A percentile compares a stretch with the other conserved stretches of the same genome.
Conservation (phyloP, 1,140 invertebrate genomes). For the Penaeus japonicus region DNA sequence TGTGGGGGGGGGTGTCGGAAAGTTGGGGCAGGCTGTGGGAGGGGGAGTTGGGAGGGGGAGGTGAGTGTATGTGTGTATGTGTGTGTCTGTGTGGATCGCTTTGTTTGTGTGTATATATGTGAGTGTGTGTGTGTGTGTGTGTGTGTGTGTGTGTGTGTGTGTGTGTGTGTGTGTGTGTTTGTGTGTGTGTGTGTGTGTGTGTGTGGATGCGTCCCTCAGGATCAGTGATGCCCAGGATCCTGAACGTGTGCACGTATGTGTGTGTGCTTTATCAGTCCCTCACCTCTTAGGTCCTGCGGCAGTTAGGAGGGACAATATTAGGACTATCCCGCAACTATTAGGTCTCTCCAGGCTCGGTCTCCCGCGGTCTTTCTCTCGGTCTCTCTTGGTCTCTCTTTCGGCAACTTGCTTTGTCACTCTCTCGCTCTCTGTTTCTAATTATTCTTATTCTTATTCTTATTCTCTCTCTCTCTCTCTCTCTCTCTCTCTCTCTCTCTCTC, state of each 20-base stretch:
- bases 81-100: slow-evolving; percentile 1
- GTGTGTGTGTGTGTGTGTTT: background rate
- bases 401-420: background rate
- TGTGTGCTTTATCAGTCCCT: background rate
- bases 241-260: background rate
- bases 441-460: too few relatives aligned
- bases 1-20: background rate
- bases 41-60: background rate
- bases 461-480: background rate
- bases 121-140: background rate
- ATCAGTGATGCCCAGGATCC: too few relatives aligned
- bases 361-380: background rate
- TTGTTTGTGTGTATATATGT: slow-evolving; percentile 2
- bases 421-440: background rate
- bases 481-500: background rate
- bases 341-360: background rate
- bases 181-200: background rate
- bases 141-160: background rate
- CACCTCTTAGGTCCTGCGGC: too few relatives aligned
- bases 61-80: background rate
- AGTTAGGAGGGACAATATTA: too few relatives aligned
- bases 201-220: slow-evolving; percentile 13
- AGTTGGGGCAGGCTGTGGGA: background rate
- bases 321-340: background rate
- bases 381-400: background rate